phyloP scores from a whole-genome alignment of 2,113 vertebrate species.

The Cavia aperea region DNA sequence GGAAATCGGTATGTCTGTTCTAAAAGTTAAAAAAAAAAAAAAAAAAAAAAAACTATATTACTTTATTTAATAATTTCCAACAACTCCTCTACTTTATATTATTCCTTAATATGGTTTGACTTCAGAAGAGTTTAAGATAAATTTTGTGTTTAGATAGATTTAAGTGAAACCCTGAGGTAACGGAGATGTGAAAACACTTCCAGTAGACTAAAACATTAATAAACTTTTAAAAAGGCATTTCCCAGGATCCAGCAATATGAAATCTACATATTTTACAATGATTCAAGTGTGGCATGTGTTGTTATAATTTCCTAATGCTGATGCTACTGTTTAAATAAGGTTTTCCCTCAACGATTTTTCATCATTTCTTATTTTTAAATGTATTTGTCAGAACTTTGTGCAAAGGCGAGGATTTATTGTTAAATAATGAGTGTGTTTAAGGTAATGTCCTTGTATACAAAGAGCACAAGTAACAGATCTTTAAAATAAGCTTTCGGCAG shows the following conservation, averaged over 20 bases:
- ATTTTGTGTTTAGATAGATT: neutral
- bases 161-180: neutral
- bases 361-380: conserved; percentile 21
- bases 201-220: neutral
- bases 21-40: neutral
- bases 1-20: neutral
- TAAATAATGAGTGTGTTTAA: neutral
- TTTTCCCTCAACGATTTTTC: neutral
- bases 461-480: neutral
- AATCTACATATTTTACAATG: neutral
- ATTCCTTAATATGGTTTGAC: neutral
- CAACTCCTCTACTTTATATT: neutral
- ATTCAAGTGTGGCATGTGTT: neutral
- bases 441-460: neutral
- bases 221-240: neutral
- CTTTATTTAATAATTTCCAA: conserved; percentile 2
- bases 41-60: neutral
- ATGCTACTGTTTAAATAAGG: neutral
- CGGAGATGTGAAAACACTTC: neutral
- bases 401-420: neutral
- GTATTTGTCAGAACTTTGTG: neutral
- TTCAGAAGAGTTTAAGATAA: conserved; percentile 20
- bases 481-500: neutral
- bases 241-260: neutral
- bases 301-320: neutral